Percentiles rank a stretch among this genome's conserved stretches.
Conservation (phyloP, 2,113 vertebrate genomes). For the Pleuronectes platessa region DNA sequence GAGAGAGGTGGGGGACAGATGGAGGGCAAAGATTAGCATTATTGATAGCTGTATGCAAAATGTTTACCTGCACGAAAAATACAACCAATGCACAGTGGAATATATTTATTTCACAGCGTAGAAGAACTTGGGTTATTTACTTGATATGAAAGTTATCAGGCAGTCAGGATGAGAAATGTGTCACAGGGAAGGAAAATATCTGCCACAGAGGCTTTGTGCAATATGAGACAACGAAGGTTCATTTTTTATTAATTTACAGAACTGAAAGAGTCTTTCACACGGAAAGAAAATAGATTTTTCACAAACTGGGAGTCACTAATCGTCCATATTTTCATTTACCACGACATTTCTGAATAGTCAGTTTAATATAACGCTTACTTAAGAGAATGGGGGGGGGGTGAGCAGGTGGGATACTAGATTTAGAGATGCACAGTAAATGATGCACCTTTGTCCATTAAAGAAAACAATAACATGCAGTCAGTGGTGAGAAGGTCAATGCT, state of each 20-base stretch:
- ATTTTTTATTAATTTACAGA: not conserved
- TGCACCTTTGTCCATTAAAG: slow-evolving; percentile 36
- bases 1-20: slow-evolving; percentile 12
- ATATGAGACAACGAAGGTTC: no score
- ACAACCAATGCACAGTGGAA: slow-evolving; percentile 1
- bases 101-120: not conserved
- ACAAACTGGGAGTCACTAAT: not conserved
- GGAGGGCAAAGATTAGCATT: slow-evolving; percentile 30
- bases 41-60: slow-evolving; percentile 27
- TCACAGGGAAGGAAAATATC: not conserved
- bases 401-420: not conserved
- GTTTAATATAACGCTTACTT: not conserved
- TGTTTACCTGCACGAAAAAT: not conserved
- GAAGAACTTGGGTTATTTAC: not conserved
- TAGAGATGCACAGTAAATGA: slow-evolving; percentile 4
- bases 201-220: not conserved
- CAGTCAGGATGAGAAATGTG: not conserved
- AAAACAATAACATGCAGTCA: slow-evolving; percentile 35
- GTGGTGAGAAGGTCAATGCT: slow-evolving; percentile 24
- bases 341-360: not conserved
- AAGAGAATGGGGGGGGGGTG: not conserved
- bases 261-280: no score
- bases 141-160: not conserved
- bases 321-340: not conserved
- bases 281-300: no score